Base-by-base conservation (phyloP, 2,797 vertebrate species). In the Gila robusta region DNA sequence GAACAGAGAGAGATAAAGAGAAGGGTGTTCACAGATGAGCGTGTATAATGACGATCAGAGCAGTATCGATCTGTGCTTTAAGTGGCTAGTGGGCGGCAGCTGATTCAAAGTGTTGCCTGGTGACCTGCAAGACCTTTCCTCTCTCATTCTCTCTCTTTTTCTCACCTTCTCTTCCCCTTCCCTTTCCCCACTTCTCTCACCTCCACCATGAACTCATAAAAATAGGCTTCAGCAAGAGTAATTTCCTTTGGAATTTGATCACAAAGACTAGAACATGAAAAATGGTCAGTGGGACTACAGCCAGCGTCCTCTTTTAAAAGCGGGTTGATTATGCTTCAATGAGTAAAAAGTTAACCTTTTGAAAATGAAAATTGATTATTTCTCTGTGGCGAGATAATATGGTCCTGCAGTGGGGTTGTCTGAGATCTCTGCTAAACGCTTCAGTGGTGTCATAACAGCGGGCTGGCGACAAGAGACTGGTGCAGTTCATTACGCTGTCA, bases 351-450 rank as follows among this genome's bases (percentile, higher is more conserved):
- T 90, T 89, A 88, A 88, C 89, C 89, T 88, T 89, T 88, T 79
- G 76, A 84, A 91, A 90, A 89, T 88, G 76, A 85, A 88, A 91
- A 91, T 91, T 88, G 90, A 91, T 91, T 89, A 83, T 86, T 62
- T 78, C 64, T 82, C 56, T 87, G 41, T 83, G 54, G 78, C 71
- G 12, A 74, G 76, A 76, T 79, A 83, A 73, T 79, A 76, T 49
- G 54, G n/a, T 56, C 73, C 49, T 85, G 84, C 52, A 47, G 41
- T 32, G 49, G 21, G 16, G 49, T 41, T 72, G 47, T 79, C 78
- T 84, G 67, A 44, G 54, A 80, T 37, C 67, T 87, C 9, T 35
- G 66, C 78, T 73, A 56, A 81, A 82, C 28, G 52, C 87, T 86
- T 84, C 54, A 69, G 62, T 52, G 62, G 69, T 79, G 79, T 82